Evolutionary conservation across 2,888 invertebrate genomes (phyloP), one percentile per base, ranked within the genome.

Genomic region (Pardosa pseudoannulata): DNA sequence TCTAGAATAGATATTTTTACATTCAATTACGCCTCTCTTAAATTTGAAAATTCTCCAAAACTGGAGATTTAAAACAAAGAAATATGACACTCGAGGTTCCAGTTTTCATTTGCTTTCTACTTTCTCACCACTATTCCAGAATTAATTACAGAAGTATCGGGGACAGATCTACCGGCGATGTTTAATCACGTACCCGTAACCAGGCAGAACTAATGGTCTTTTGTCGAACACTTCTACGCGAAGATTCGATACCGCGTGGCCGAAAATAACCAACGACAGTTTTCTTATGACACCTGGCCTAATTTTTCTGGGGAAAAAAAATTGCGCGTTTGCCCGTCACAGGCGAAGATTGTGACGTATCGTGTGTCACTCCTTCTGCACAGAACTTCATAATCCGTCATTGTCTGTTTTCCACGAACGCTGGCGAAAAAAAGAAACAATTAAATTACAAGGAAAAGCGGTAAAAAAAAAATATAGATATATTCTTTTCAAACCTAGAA

Each of bases 401-500:
- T 83, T 83, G 78, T 83, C 78, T 78, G 28, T 29, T 19, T 65
- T 65, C 72, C 28, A 9, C 23, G 67, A 73, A 68, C 27, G 31
- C 65, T 7, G 39, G 27, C n/a, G 64, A 41, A 68, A 68, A 68
- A 68, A 70, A n/a, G 31, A 16, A 70, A 72, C 83, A 83, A 83
- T 83, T 78, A 83, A 83, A 83, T 78, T 78, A 83, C 78, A 41
- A 62, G 78, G 83, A 83, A 83, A 83, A 81, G 56, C 13, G 13
- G 32, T 19, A 23, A 41, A 27, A n/a, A 74, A n/a, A n/a, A n/a
- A n/a, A n/a, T n/a, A 75, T 39, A 76, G 39, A 36, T 0, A 67
- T 65, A 65, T 65, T 28, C 65, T 9, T 62, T 28, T 28, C 27
- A 65, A 16, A 70, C 32, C 11, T 23, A 13, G 39, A 16, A 70